Conservation (phyloP, 2,797 vertebrate genomes). For the Alosa sapidissima region DNA sequence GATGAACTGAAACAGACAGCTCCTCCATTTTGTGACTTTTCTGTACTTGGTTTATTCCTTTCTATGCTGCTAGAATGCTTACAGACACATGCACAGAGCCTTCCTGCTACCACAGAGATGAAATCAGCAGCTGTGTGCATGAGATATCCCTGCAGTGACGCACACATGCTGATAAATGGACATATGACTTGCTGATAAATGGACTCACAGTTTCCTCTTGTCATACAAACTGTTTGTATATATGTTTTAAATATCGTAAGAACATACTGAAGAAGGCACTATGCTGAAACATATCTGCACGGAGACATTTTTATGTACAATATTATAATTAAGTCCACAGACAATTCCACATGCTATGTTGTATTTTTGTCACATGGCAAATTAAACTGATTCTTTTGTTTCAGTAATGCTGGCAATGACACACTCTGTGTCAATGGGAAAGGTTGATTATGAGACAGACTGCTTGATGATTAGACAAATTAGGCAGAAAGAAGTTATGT, state of each 20-base stretch:
- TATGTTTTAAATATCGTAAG: neutral
- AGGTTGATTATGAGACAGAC: neutral
- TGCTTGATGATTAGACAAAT: neutral
- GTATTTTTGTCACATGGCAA: neutral
- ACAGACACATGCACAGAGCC: neutral
- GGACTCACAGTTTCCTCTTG: neutral
- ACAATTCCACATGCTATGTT: neutral
- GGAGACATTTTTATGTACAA: no score
- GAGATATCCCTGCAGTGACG: neutral
- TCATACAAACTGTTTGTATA: no score
- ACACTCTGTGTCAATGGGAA: neutral
- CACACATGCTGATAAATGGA: neutral
- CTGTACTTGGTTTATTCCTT: neutral
- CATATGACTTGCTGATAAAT: neutral
- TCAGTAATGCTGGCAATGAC: neutral
- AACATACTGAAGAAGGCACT: neutral
- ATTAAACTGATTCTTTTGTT: neutral
- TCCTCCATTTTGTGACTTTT: constrained; percentile 7
- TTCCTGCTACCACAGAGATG: neutral
- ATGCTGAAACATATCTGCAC: neutral
- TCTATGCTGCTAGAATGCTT: neutral
- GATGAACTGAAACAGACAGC: neutral
- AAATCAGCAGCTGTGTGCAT: constrained; percentile 14
- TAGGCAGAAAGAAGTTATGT: neutral
- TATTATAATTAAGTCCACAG: neutral